A percentile compares a stretch with the other conserved stretches of the same genome.
These are phyloP conservation scores for Rhinichthys osculus DNA, from an alignment of 2,797 vertebrate species.

Conservation along the genomic window DNA sequence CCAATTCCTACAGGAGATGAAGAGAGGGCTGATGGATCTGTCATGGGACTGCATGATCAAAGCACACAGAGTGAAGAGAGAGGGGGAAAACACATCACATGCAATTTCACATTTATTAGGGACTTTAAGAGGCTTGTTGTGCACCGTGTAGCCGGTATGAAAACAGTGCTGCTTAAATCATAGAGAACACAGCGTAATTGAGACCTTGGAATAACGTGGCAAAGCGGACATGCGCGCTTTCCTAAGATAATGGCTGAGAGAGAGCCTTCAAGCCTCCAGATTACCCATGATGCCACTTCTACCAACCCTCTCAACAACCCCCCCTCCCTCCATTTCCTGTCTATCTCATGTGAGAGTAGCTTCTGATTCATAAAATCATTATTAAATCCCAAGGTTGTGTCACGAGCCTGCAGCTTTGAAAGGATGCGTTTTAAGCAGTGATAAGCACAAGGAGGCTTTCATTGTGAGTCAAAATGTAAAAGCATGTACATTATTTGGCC, in stretches of 20 bases:
- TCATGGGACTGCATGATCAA: conserved; percentile 80
- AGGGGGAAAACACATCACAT: conserved; percentile 64
- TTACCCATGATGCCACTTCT: conserved; percentile 56
- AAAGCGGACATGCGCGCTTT: conserved; percentile 70
- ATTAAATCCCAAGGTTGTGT: conserved; percentile 66
- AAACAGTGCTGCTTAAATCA: conserved; percentile 72
- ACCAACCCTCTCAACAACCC: conserved; percentile 43
- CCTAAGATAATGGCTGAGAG: conserved; percentile 70
- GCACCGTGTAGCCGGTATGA: conserved; percentile 69
- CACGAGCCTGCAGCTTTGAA: conserved; percentile 63
- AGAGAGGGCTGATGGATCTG: conserved; percentile 77
- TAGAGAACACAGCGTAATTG: conserved; percentile 69
- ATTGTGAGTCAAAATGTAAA: conserved; percentile 62
- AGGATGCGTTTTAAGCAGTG: conserved; percentile 64
- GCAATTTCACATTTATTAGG: conserved; percentile 79
- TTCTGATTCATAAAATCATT: conserved; percentile 71
- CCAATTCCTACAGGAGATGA: conserved; percentile 77
- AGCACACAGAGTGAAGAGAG: conserved; percentile 65
- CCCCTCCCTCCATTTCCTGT: conserved; percentile 60
- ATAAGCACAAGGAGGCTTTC: conserved; percentile 63
- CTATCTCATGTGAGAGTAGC: conserved; percentile 71
- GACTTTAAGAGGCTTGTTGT: conserved; percentile 75
- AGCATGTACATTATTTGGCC: conserved; percentile 65
- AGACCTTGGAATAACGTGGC: conserved; percentile 72
- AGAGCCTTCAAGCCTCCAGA: conserved; percentile 68